Evolutionary conservation across 2,113 vertebrate species (phyloP), one percentile per base, ranked within the genome.

Genomic region (Ciconia stormi): DNA sequence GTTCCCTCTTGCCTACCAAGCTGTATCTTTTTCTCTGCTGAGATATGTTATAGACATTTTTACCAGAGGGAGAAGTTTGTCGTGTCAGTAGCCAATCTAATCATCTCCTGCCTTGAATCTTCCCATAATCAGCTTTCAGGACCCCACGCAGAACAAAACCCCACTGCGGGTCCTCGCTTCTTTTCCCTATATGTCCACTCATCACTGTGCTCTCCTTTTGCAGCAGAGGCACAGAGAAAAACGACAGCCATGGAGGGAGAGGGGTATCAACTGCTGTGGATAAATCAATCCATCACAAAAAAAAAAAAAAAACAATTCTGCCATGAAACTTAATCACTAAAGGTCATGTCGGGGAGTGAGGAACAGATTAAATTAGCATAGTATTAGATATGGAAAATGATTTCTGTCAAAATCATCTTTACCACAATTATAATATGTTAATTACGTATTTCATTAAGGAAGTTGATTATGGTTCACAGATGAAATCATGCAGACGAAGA

Each of bases 351-450:
- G 97, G 98, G 99, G 99, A 99, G 98, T 98, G 98, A 99, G 99
- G 98, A 99, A 99, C 99, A 99, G 99, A 99, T 99, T 99, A 99
- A 99, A 99, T 99, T 99, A 99, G 99, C 99, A 99, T 99, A 99
- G 99, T 99, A 99, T 99, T 99, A 99, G 99, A 99, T 99, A 99
- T 99, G 99, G 99, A 99, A 99, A 99, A 99, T 99, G 99, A 99
- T 99, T 99, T 99, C 99, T 99, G 99, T 99, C 99, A 99, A 99
- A 99, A 99, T 99, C 99, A 99, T 99, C 99, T 98, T 98, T 99
- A 98, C 99, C 99, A 99, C 99, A 99, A 99, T 99, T 99, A 99
- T 99, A 99, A 99, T 99, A 99, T 99, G 99, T 99, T 99, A 99
- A 99, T 99, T 99, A 99, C 98, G 97, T 99, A 99, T 99, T 99